phyloP scores from a whole-genome alignment of 35 echinoderm and acorn worm species.

The Lytechinus pictus region DNA sequence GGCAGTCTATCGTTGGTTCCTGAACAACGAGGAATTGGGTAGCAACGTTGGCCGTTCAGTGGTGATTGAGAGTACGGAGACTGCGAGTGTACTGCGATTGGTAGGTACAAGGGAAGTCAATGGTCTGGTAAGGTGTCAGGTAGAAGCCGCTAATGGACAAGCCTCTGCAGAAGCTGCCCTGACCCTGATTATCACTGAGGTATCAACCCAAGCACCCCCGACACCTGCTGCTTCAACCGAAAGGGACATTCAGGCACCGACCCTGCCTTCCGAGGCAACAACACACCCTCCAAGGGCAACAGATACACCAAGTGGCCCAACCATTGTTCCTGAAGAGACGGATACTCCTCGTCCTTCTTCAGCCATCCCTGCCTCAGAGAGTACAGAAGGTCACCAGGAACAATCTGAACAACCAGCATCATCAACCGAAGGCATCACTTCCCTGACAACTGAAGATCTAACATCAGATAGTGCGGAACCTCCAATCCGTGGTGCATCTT shows the following conservation, averaged over 20 bases:
- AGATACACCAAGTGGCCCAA: not conserved
- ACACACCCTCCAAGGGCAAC: not conserved
- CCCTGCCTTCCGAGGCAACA: not conserved
- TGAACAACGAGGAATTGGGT: slow-evolving; percentile 17
- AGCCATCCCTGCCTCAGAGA: not conserved
- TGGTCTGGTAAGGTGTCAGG: slow-evolving; percentile 49
- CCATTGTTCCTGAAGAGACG: not conserved
- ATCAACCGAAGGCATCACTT: not conserved
- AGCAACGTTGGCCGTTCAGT: not conserved
- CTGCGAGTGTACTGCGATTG: slow-evolving; percentile 29
- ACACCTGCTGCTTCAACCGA: not conserved
- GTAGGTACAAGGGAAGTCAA: slow-evolving; percentile 11
- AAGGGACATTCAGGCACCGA: not conserved
- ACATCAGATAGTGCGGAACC: not conserved
- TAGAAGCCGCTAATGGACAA: slow-evolving; percentile 49
- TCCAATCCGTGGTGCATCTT: not conserved
- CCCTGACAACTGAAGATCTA: not conserved
- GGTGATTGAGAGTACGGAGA: slow-evolving; percentile 4
- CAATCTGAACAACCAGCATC: not conserved
- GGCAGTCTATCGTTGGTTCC: slow-evolving; percentile 58
- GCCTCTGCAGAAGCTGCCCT: slow-evolving; percentile 27
- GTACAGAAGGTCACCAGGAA: not conserved
- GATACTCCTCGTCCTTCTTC: not conserved
- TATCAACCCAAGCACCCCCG: not conserved
- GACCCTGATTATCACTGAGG: not conserved